Conservation (phyloP, 2,888 invertebrate genomes). For the Hedya salicella region DNA sequence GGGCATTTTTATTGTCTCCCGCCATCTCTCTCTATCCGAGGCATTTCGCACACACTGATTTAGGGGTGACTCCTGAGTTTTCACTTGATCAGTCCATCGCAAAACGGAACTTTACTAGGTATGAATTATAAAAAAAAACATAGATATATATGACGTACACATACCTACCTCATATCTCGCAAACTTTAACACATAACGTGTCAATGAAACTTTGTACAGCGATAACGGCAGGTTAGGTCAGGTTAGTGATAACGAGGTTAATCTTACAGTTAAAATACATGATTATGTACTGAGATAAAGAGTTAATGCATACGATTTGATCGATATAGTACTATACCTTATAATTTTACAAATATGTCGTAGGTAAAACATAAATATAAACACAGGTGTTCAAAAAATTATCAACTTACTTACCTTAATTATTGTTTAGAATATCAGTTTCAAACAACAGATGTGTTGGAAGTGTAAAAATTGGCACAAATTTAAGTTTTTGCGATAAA, state of each 20-base stretch:
- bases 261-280: conserved; percentile 14
- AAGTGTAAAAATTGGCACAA: conserved; percentile 9
- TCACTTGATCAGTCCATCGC: no score
- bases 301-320: no score
- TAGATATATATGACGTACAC: not conserved
- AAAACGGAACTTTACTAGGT: not conserved
- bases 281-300: conserved; percentile 9
- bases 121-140: conserved; percentile 1
- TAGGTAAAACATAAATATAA: not conserved
- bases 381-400: not conserved
- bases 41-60: no score
- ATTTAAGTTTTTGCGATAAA: conserved; percentile 10
- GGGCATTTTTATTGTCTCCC: no score
- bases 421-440: conserved; percentile 5
- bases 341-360: no score
- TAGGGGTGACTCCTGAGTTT: no score
- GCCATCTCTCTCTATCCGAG: no score
- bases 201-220: conserved; percentile 36
- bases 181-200: conserved; percentile 1
- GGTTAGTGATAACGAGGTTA: conserved; percentile 32
- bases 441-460: conserved; percentile 6
- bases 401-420: conserved; percentile 29
- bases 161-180: not conserved
- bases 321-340: no score
- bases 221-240: conserved; percentile 26